phyloP scores from a whole-genome alignment of 2,888 invertebrate genomes.

The Panzeria rudis region DNA sequence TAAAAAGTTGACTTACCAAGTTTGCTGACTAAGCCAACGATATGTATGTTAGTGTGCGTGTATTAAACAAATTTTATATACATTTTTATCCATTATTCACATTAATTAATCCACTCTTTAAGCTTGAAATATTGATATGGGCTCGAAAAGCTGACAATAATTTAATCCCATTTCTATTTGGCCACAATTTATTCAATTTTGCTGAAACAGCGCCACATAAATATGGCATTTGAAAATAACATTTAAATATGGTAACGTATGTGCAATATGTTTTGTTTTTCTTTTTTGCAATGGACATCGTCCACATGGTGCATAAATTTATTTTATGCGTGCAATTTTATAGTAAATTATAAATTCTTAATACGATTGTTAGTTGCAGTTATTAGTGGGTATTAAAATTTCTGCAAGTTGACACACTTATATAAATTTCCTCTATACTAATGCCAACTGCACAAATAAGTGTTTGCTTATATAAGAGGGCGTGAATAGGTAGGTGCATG shows the following conservation, averaged over 20 bases:
- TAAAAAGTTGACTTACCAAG: too few species aligned
- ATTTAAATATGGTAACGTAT: conserved; percentile 8
- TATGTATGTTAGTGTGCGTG: too few species aligned
- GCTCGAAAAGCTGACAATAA: conserved; percentile 11
- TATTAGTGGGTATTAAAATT: conserved; percentile 62
- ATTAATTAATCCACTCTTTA: conserved; percentile 21
- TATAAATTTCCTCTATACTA: not conserved
- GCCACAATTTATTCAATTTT: conserved; percentile 33
- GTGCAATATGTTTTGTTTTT: not conserved
- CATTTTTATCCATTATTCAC: not conserved
- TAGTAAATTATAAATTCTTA: conserved; percentile 67
- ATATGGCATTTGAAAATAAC: conserved; percentile 26
- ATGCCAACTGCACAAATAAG: not conserved
- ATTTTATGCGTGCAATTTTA: conserved; percentile 47
- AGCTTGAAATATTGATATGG: conserved; percentile 10
- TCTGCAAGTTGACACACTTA: conserved; percentile 7
- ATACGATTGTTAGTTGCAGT: conserved; percentile 62
- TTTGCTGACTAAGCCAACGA: too few species aligned
- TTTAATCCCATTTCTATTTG: conserved; percentile 32
- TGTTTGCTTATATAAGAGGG: not conserved
- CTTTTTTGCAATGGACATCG: not conserved
- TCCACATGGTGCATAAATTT: conserved; percentile 26
- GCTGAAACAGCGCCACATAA: conserved; percentile 23
- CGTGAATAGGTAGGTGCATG: not conserved
- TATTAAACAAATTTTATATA: too few species aligned